Evolutionary conservation across 2,797 vertebrate species (phyloP), one percentile per base, ranked within the genome.

Genomic region (Gephyroberyx darwinii): DNA sequence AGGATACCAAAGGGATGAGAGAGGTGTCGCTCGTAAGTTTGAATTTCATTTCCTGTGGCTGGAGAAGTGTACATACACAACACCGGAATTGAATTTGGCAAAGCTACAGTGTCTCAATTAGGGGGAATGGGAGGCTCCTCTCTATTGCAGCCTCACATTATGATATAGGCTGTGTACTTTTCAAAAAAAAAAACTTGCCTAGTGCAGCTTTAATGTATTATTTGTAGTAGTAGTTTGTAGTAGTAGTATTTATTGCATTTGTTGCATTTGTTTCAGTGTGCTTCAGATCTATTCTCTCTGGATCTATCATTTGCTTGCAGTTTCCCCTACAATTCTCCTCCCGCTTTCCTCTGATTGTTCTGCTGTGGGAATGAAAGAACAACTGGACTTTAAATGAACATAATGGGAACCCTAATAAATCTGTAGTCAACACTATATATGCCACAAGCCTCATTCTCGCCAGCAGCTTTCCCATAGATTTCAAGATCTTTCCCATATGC

Each of bases 401-500:
- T 81, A 83, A 78, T 67, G 63, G 77, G 69, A 74, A 71, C 78
- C 70, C 75, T 66, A 65, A 74, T 80, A 73, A 77, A 88, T 68
- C 63, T 5, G 39, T 61, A 13, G 69, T 43, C 51, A 70, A 70
- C 45, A 71, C 55, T 51, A 57, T 74, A 64, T 69, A 67, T 64
- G 47, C 64, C 74, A 55, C 37, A 43, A 80, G 73, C 57, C 16
- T 69, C 45, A 74, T 69, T 75, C 35, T 64, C 67, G 58, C 63
- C 69, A 41, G 74, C 37, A 57, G 63, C 60, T 71, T 83, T 90
- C 84, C 80, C 84, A 82, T 63, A 67, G 63, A 53, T 62, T 22
- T 56, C 9, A 7, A 82, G 68, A 77, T 80, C 64, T 85, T 84
- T 89, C 74, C 88, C 90, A 88, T 79, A 80, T 89, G 87, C 80